A percentile compares a stretch with the other conserved stretches of the same genome.
These are phyloP conservation scores for Dilophus febrilis DNA, from an alignment of 2,888 invertebrate species.

Conservation along the genomic window DNA sequence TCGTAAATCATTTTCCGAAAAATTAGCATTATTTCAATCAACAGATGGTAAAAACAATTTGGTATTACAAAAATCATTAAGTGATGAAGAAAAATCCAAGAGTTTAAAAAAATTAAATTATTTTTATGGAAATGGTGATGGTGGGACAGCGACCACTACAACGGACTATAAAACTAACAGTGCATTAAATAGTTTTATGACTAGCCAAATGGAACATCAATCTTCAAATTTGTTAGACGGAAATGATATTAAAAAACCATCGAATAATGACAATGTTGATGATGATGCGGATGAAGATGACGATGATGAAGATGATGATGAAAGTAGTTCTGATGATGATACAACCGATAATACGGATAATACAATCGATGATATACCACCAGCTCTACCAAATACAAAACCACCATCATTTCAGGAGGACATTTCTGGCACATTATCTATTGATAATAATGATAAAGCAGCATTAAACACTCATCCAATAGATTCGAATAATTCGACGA, in stretches of 20 bases:
- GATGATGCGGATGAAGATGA: conserved; percentile 12
- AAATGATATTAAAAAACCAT: conserved; percentile 8
- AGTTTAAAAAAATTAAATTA: conserved; percentile 18
- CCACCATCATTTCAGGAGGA: conserved; percentile 13
- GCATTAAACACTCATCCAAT: background rate
- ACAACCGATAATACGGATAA: conserved; percentile 7
- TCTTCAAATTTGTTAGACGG: conserved; percentile 12
- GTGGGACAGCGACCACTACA: conserved; percentile 11
- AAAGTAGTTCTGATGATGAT: conserved; percentile 3
- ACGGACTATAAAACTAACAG: conserved; percentile 15
- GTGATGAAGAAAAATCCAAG: conserved; percentile 39
- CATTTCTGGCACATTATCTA: background rate
- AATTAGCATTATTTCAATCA: conserved; percentile 3
- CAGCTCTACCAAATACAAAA: conserved; percentile 16
- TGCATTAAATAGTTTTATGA: conserved; percentile 17
- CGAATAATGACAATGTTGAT: conserved; percentile 6
- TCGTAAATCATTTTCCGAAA: conserved; percentile 1
- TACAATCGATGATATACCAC: conserved; percentile 9
- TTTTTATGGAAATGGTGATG: conserved; percentile 18
- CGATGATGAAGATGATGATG: conserved; percentile 9
- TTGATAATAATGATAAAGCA: background rate
- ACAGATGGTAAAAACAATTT: conserved; percentile 10
- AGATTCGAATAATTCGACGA: background rate
- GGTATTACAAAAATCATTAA: conserved; percentile 30
- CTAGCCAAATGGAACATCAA: conserved; percentile 9